Evolutionary conservation across 2,888 invertebrate genomes (phyloP), one percentile per base, ranked within the genome.

Genomic region (Xylocampa areola): DNA sequence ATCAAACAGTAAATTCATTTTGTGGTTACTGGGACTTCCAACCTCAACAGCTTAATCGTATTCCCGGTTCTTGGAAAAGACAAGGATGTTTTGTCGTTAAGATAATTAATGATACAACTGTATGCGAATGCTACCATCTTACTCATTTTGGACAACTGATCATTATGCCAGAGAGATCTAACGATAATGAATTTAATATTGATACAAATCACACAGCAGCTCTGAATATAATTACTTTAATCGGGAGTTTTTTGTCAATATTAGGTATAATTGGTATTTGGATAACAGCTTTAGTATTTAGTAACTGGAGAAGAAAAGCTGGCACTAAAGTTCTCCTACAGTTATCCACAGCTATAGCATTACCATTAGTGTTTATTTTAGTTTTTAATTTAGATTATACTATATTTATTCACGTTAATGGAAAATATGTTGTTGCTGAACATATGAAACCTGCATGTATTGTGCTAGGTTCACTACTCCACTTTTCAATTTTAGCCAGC

Each of bases 291-390:
- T 82, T 92, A 8, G 75, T 95, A 6, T 95, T 95, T 75, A 88
- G 91, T 59, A 92, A 94, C 32, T 95, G 96, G 94, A 93, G 96
- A 11, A 92, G 94, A 74, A 94, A 95, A 71, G 92, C 95, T 0
- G 95, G 96, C 0, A 96, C 96, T 30, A 96, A 96, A 85, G 94
- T 96, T 6, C 85, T 96, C 19, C 87, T 96, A 23, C 95, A 96
- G 77, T 85, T 96, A 40, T 95, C 96, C 16, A 84, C 95, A 1
- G 95, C 96, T 0, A 92, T 96, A 36, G 94, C 95, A 1, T 82
- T 95, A 27, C 95, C 96, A 57, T 91, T 96, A 79, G 70, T 95
- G 30, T 81, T 92, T 54, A 89, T 94, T 60, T 66, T 90, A 35
- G 57, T 89, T 39, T 91, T 90, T 63, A 91, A 88, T 79, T 80